phyloP scores from a whole-genome alignment of 2,113 vertebrate species.

The Xenus cinereus region DNA sequence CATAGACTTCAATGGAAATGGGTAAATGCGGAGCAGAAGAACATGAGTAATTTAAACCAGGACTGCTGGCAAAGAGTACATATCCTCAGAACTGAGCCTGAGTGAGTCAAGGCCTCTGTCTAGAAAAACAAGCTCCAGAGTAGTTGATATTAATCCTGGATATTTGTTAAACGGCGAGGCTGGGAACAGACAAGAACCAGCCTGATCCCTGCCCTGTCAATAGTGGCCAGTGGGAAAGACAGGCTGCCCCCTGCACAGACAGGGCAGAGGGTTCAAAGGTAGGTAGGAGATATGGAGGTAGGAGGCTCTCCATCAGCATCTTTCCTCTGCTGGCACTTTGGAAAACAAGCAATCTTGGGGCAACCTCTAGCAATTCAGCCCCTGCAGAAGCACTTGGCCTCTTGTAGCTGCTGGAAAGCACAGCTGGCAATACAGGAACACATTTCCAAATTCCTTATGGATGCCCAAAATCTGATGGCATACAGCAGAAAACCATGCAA shows the following conservation, averaged over 20 bases:
- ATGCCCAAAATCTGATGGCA: not conserved
- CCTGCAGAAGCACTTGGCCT: not conserved
- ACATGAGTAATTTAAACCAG: slow-evolving; percentile 7
- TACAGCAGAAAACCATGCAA: not conserved
- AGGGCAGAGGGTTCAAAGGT: not conserved
- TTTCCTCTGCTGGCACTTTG: not conserved
- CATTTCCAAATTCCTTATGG: not conserved
- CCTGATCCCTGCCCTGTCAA: not conserved
- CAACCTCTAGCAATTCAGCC: not conserved
- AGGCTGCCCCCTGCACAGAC: not conserved
- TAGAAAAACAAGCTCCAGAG: not conserved
- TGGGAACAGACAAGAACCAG: not conserved
- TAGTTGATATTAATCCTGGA: not conserved
- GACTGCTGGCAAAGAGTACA: not conserved
- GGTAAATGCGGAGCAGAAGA: not conserved
- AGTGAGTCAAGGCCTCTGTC: not conserved
- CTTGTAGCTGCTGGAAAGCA: not conserved
- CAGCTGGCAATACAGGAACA: not conserved
- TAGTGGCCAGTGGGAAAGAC: not conserved
- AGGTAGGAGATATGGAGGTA: not conserved
- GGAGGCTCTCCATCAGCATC: not conserved
- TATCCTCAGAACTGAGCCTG: not conserved
- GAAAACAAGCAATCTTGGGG: not conserved
- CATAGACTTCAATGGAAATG: not conserved
- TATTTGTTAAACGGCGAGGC: not conserved